These are phyloP conservation scores for Chrysolina oricalcia DNA, from an alignment of 2,888 invertebrate genomes.

Conservation along the genomic window DNA sequence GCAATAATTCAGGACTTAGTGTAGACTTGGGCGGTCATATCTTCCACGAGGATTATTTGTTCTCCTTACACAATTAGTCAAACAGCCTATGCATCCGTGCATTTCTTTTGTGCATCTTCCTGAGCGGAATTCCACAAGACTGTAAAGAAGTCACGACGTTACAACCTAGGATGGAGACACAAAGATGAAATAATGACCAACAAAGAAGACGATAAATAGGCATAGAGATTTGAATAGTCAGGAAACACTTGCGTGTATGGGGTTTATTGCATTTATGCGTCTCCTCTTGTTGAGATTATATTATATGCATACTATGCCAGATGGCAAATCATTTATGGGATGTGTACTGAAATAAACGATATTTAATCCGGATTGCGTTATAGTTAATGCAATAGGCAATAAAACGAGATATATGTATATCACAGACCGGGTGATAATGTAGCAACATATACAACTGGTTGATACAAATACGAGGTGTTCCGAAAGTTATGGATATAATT, in stretches of 20 bases:
- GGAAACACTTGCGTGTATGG: slow-evolving; percentile 22
- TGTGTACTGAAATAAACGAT: slow-evolving; percentile 7
- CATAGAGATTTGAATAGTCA: slow-evolving; percentile 7
- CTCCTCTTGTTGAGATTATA: slow-evolving; percentile 1
- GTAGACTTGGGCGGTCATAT: not conserved
- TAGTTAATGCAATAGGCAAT: slow-evolving; percentile 7
- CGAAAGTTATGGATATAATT: too few species aligned
- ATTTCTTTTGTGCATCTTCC: not conserved
- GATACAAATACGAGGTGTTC: not conserved
- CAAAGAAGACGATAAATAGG: slow-evolving; percentile 16
- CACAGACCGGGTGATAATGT: slow-evolving; percentile 8
- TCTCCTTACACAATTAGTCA: not conserved
- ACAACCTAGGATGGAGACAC: slow-evolving; percentile 9
- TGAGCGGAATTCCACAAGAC: not conserved
- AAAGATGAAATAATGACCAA: slow-evolving; percentile 19
- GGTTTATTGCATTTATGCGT: slow-evolving; percentile 20
- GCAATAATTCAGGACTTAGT: not conserved
- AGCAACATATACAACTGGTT: not conserved
- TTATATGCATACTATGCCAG: not conserved
- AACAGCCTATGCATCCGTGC: not conserved
- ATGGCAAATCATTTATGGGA: slow-evolving; percentile 21
- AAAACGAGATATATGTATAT: slow-evolving; percentile 8
- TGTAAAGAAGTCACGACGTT: not conserved
- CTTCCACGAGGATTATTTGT: not conserved
- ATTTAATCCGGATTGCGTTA: slow-evolving; percentile 22